phyloP scores from a whole-genome alignment of 2,888 invertebrate species.

The Drosophila nigricruria region DNA sequence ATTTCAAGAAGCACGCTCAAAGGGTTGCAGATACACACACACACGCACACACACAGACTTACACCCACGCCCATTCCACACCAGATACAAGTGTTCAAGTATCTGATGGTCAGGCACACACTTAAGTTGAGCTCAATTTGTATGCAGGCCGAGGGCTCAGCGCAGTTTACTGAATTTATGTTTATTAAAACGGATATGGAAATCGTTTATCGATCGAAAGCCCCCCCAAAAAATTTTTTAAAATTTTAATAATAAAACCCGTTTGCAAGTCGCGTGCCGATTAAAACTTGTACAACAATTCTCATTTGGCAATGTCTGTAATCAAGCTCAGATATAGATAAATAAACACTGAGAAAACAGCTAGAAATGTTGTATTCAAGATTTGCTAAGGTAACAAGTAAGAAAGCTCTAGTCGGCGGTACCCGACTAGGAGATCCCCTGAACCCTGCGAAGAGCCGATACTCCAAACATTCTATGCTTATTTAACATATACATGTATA shows the following conservation, averaged over 20 bases:
- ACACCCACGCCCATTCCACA: conserved; percentile 1
- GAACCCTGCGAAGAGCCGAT: no score
- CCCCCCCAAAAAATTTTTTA: conserved; percentile 1
- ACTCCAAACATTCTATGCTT: no score
- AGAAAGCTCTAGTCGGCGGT: no score
- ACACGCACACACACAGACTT: conserved; percentile 8
- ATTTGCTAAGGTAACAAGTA: background rate
- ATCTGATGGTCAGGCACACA: conserved; percentile 44
- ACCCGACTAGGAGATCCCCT: no score
- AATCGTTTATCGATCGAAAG: conserved; percentile 57
- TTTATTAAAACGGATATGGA: conserved; percentile 73
- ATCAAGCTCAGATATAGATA: background rate
- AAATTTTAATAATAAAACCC: conserved; percentile 33
- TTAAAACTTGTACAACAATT: conserved; percentile 15
- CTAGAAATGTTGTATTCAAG: background rate
- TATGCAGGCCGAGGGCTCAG: conserved; percentile 59
- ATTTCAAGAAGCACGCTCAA: conserved; percentile 46
- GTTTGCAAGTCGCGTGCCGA: conserved; percentile 53
- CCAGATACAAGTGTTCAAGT: conserved; percentile 29
- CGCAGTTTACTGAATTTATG: conserved; percentile 52
- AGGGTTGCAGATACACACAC: conserved; percentile 41
- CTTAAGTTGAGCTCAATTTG: conserved; percentile 60
- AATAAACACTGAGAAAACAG: background rate
- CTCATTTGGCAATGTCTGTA: conserved; percentile 6
- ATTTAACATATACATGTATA: no score